phyloP scores from a whole-genome alignment of 2,888 invertebrate species.

The Lithophane socia region DNA sequence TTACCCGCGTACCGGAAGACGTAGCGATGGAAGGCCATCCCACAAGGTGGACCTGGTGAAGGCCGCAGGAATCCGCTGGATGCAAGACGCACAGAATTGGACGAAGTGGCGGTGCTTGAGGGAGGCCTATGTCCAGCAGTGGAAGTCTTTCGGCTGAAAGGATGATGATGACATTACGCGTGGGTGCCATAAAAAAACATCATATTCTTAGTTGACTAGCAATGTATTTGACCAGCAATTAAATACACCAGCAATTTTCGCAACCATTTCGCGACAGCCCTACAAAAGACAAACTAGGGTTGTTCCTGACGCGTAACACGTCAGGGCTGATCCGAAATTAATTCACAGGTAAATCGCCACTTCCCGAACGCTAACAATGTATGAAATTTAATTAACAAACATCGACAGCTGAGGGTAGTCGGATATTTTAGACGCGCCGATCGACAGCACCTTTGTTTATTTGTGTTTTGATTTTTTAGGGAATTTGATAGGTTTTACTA shows the following conservation, averaged over 20 bases:
- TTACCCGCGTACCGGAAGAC: too few relatives aligned
- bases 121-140: too few relatives aligned
- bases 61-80: too few relatives aligned
- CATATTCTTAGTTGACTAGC: too few relatives aligned
- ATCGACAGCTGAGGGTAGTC: conserved; percentile 51
- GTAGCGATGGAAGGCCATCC: too few relatives aligned
- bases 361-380: conserved; percentile 72
- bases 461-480: conserved; percentile 1
- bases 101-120: too few relatives aligned
- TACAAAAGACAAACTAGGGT: conserved; percentile 70
- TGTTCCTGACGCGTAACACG: conserved; percentile 65
- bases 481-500: conserved; percentile 7
- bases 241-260: not conserved
- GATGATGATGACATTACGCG: not conserved
- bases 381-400: conserved; percentile 76
- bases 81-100: too few relatives aligned
- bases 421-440: conserved; percentile 45
- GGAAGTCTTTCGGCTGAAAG: too few relatives aligned
- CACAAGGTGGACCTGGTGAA: too few relatives aligned
- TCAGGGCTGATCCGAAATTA: conserved; percentile 71
- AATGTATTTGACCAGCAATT: not conserved
- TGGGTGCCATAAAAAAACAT: not conserved
- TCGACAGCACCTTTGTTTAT: conserved; percentile 16
- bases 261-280: conserved; percentile 70
- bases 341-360: conserved; percentile 77